These are phyloP conservation scores for Hemithea aestivaria DNA, from an alignment of 2,888 invertebrate species.

Conservation along the genomic window DNA sequence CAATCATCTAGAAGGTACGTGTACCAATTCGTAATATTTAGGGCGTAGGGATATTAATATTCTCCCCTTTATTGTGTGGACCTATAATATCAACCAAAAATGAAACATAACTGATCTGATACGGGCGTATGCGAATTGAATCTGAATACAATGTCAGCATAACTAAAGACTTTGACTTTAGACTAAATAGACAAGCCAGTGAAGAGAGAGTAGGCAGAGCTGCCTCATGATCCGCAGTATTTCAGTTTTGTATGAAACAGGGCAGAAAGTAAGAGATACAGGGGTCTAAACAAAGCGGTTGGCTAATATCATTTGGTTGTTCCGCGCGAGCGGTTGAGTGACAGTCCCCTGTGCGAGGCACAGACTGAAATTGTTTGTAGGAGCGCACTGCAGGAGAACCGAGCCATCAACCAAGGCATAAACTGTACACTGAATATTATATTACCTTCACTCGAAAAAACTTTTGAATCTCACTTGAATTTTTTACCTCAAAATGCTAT, in stretches of 20 bases:
- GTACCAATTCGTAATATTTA: too few relatives aligned
- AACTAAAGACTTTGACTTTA: conserved; percentile 61
- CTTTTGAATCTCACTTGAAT: conserved; percentile 15
- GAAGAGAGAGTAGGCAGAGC: conserved; percentile 35
- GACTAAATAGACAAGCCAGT: conserved; percentile 44
- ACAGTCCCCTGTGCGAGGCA: conserved; percentile 66
- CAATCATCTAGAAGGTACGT: too few relatives aligned
- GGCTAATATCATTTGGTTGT: conserved; percentile 62
- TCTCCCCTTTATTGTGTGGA: conserved; percentile 20
- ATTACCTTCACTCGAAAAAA: conserved; percentile 11
- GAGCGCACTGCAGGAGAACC: conserved; percentile 49
- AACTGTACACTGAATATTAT: conserved; percentile 14
- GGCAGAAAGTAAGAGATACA: conserved; percentile 32
- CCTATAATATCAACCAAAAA: conserved; percentile 31
- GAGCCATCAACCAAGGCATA: conserved; percentile 33
- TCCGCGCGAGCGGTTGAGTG: conserved; percentile 66
- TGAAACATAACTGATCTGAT: conserved; percentile 46
- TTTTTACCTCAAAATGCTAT: conserved; percentile 2
- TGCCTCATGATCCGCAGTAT: conserved; percentile 25
- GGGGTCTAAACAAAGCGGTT: conserved; percentile 50
- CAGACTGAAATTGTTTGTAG: conserved; percentile 56
- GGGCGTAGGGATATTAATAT: too few relatives aligned
- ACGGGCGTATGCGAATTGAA: conserved; percentile 52
- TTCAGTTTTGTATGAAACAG: conserved; percentile 27
- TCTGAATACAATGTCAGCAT: conserved; percentile 63